These are phyloP conservation scores for Zosterops pallidus DNA, from an alignment of 2,113 vertebrate genomes.

Conservation along the genomic window DNA sequence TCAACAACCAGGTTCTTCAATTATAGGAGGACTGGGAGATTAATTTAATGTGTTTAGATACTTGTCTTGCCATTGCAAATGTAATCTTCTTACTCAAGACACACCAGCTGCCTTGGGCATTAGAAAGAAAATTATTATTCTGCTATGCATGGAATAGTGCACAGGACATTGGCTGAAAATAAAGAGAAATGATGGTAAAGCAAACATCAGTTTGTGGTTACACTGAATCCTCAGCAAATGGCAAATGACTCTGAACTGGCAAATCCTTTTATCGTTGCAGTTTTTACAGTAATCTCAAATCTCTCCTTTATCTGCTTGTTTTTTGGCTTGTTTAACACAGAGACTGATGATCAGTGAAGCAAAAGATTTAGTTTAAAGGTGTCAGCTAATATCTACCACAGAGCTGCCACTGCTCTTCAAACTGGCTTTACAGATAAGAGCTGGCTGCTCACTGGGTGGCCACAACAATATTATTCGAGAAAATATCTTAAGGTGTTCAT, in stretches of 20 bases:
- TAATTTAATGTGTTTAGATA: constrained; percentile 74
- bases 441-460: constrained; percentile 26
- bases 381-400: constrained; percentile 58
- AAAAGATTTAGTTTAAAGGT: constrained; percentile 66
- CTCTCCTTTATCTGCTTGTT: constrained; percentile 22
- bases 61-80: constrained; percentile 64
- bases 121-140: constrained; percentile 59
- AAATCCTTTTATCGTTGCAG: constrained; percentile 65
- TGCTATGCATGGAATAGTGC: constrained; percentile 26
- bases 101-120: constrained; percentile 67
- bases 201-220: constrained; percentile 30
- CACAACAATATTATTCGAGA: background rate
- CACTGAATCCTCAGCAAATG: background rate
- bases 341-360: constrained; percentile 61
- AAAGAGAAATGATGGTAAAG: constrained; percentile 21
- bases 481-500: constrained; percentile 14
- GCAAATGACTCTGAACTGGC: constrained; percentile 56
- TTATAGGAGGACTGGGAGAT: constrained; percentile 69
- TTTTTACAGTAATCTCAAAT: constrained; percentile 45
- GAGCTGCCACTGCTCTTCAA: constrained; percentile 38
- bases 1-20: constrained; percentile 58
- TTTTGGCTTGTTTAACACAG: constrained; percentile 61
- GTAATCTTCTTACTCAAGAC: constrained; percentile 73
- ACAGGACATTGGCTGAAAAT: constrained; percentile 18
- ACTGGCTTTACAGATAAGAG: constrained; percentile 47